Evolutionary conservation across 1,140 invertebrate species (phyloP).

Genomic region (Eufriesea mexicana): DNA sequence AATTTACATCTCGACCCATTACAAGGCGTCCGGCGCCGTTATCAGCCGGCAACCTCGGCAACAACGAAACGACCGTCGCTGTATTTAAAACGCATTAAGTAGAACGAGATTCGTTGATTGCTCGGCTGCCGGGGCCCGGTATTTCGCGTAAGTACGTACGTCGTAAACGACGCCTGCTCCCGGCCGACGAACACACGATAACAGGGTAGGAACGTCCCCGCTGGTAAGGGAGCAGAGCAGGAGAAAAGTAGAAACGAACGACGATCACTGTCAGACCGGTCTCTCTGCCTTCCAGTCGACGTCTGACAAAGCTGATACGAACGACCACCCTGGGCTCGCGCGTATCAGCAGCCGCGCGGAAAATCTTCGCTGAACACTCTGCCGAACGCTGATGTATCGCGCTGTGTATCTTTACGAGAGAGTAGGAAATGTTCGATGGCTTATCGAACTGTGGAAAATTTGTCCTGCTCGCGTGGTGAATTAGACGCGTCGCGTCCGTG

Average conservation of each 20-base stretch:
- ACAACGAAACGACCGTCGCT: constrained; percentile 3
- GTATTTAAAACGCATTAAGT: constrained; percentile 47
- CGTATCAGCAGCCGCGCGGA: neutral
- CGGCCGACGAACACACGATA: constrained; percentile 14
- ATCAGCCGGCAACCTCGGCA: neutral
- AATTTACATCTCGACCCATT: constrained; percentile 1
- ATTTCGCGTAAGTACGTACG: constrained; percentile 28
- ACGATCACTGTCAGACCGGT: constrained; percentile 4
- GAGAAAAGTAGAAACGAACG: constrained; percentile 3
- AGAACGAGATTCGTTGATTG: constrained; percentile 43
- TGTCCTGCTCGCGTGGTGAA: too few relatives aligned
- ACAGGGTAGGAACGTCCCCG: neutral
- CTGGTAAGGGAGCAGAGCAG: neutral
- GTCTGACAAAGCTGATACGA: constrained; percentile 19
- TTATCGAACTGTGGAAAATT: neutral
- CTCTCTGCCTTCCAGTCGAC: neutral
- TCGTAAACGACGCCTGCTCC: constrained; percentile 36
- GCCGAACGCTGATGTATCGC: neutral
- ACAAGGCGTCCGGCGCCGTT: constrained; percentile 7
- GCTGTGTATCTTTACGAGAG: constrained; percentile 4
- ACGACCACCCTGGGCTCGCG: neutral
- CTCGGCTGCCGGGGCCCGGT: neutral
- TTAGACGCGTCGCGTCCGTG: too few relatives aligned
- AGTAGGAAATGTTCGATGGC: too few relatives aligned
- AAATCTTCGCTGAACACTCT: neutral